Base-by-base conservation (phyloP, 1,140 invertebrate species). In the Hydropsyche tenuis region DNA sequence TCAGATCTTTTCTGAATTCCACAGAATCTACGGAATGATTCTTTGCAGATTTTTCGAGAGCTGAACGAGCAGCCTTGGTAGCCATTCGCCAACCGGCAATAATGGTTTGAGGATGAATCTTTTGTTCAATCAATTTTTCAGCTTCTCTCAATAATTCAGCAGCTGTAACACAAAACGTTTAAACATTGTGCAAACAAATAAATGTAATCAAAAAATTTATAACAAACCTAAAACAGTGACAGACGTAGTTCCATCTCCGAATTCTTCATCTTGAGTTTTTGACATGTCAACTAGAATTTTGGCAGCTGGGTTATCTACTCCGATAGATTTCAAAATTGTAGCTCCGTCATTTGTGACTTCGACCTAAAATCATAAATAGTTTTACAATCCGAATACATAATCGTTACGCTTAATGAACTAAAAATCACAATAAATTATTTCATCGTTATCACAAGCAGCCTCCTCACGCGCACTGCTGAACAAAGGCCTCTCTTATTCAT, bases 311-410 rank as follows among this genome's bases (percentile, higher is more conserved):
- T 99, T 99, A 82, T 99, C 98, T 22, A 99, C 95, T 62, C 98
- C 97, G 73, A 99, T 90, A 11, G 94, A 91, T 83, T 97, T 96
- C 51, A 99, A 86, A 82, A 99, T 99, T 5, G 98, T 99, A 12
- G 98, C 98, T 73, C 98, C 98, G 87, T 99, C 98, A 86, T 99
- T 99, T 43, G 98, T 99, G 5, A 99, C 96, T 85, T 98, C 93
- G 69, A 99, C 93, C 83, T 92, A 80, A 37, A 79, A 72, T 16
- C 18, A 30, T 11, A 69, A 46, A 9, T 69, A 27, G 25, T 46
- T 45, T 66, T 46, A 12, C 23, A 60, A 23, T 1, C n/a, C n/a
- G n/a, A 45, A 45, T 45, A 45, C n/a, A 9, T 45, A 7, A 45
- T 45, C 43, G n/a, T n/a, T n/a, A n/a, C n/a, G n/a, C n/a, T n/a